A percentile compares a stretch with the other conserved stretches of the same genome.
Conservation (phyloP, 2,113 vertebrate species). For the Semnornis frantzii region DNA sequence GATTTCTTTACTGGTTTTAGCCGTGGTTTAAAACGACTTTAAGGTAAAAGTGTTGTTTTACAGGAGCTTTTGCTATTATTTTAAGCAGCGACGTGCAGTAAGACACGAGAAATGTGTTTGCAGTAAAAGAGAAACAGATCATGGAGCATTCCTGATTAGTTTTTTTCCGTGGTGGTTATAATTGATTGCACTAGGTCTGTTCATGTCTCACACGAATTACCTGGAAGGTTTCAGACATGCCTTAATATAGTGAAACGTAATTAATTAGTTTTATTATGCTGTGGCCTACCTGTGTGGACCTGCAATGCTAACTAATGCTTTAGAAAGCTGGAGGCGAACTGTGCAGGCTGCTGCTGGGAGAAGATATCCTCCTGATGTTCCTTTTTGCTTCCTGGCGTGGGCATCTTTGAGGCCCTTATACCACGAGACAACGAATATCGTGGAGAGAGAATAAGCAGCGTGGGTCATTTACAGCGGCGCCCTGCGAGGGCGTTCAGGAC, state of each 20-base stretch:
- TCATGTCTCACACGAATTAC: accelerated
- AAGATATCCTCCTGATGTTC: background rate
- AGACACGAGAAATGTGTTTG: accelerated
- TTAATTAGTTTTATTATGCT: background rate
- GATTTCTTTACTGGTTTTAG: accelerated
- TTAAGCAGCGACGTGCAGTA: accelerated
- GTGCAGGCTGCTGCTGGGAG: background rate
- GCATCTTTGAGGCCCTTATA: accelerated
- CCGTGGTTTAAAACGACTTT: accelerated
- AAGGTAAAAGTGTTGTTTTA: accelerated
- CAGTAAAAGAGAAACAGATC: accelerated
- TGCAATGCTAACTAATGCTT: accelerated
- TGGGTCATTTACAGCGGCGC: accelerated
- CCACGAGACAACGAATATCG: accelerated
- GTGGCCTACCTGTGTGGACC: background rate
- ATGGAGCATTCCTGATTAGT: accelerated
- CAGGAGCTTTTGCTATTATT: accelerated
- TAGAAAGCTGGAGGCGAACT: too few species aligned
- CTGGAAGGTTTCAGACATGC: background rate
- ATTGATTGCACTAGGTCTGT: background rate
- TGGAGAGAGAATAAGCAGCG: background rate
- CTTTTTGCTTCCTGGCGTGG: accelerated
- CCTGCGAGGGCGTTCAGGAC: background rate
- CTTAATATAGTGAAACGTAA: accelerated
- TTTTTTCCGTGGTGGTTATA: accelerated